A percentile compares a stretch with the other conserved stretches of the same genome.
phyloP scores from a whole-genome alignment of 2,888 invertebrate genomes.

The Acrocyrtus sp. region DNA sequence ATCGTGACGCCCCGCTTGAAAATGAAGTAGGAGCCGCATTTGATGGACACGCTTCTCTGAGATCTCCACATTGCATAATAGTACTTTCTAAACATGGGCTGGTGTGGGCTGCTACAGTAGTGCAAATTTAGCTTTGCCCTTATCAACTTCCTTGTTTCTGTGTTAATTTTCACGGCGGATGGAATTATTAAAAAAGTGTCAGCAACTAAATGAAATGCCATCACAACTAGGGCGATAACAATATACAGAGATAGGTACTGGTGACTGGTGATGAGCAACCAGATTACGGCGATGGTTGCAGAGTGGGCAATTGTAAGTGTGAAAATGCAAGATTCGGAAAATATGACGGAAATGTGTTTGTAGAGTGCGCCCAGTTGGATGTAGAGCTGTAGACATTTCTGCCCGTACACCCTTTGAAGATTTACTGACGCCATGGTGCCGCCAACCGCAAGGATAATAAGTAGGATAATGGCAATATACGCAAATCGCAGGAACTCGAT shows the following conservation, averaged over 20 bases:
- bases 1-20: background rate
- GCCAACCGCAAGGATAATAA: background rate
- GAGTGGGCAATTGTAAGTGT: background rate
- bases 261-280: background rate
- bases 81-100: background rate
- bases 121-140: background rate
- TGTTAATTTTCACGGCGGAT: background rate
- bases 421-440: background rate
- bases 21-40: background rate
- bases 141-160: background rate
- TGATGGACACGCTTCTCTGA: background rate
- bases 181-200: background rate
- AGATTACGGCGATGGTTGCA: background rate
- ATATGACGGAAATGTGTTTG: background rate
- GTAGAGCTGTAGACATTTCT: background rate
- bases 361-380: background rate
- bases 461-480: background rate
- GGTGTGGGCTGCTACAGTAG: background rate
- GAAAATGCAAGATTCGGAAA: background rate
- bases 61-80: conserved; percentile 1
- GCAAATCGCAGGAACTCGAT: background rate
- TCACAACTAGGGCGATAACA: background rate
- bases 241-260: background rate
- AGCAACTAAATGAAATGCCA: background rate
- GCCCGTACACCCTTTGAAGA: background rate